Evolutionary conservation across 2,113 vertebrate genomes (phyloP).

Genomic region (Ariopsis seemanni): DNA sequence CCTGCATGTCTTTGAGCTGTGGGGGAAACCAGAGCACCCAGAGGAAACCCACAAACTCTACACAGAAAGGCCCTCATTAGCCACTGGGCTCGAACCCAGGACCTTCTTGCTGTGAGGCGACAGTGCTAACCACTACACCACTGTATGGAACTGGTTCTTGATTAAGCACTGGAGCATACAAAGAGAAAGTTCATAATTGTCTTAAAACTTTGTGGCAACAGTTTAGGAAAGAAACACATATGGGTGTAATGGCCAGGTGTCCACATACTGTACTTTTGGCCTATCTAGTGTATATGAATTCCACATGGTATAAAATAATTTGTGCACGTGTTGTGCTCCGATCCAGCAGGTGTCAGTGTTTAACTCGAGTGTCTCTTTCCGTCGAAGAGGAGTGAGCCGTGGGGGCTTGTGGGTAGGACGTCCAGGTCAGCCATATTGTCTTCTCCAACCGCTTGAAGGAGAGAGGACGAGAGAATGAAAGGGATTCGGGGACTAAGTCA

Average conservation of each 20-base stretch:
- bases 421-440: constrained; percentile 62
- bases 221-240: too few relatives aligned
- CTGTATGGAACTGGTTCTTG: too few relatives aligned
- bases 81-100: too few relatives aligned
- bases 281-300: not conserved
- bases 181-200: too few relatives aligned
- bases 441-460: constrained; percentile 65
- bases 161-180: too few relatives aligned
- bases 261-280: not conserved
- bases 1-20: too few relatives aligned
- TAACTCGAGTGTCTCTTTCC: not conserved
- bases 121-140: too few relatives aligned
- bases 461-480: constrained; percentile 69
- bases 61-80: too few relatives aligned
- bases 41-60: too few relatives aligned
- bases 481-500: constrained; percentile 72
- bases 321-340: constrained; percentile 3
- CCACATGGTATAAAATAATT: not conserved
- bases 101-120: too few relatives aligned
- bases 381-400: constrained; percentile 32
- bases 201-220: too few relatives aligned
- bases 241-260: not conserved
- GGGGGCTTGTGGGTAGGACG: constrained; percentile 73
- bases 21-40: too few relatives aligned
- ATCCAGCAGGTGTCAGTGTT: constrained; percentile 52